Evolutionary conservation across 2,797 vertebrate genomes (phyloP).

Genomic region (Melanotaenia pygmaea): DNA sequence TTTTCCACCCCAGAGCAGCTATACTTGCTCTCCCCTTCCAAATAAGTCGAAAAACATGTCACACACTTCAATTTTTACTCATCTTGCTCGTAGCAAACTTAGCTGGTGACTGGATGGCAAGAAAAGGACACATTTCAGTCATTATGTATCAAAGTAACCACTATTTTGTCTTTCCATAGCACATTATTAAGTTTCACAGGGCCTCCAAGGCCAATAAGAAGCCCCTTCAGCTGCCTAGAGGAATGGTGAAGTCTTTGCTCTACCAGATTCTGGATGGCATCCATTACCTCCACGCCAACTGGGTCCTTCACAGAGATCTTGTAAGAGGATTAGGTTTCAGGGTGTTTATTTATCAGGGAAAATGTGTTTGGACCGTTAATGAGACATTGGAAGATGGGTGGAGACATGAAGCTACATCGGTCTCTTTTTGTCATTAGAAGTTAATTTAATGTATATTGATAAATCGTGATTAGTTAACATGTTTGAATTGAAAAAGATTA

Average conservation of each 20-base stretch:
- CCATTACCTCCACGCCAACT: conserved; percentile 99
- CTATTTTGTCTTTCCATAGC: conserved; percentile 81
- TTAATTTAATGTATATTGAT: neutral
- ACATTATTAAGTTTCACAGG: conserved; percentile 99
- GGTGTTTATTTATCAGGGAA: conserved; percentile 37
- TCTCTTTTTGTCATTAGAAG: neutral
- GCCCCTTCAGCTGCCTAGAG: conserved; percentile 98
- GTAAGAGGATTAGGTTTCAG: conserved; percentile 84
- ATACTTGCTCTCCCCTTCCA: conserved; percentile 35
- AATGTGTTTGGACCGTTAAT: conserved; percentile 33
- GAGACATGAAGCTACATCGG: neutral
- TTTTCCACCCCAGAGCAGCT: conserved; percentile 55
- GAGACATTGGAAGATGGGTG: conserved; percentile 23
- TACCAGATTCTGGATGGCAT: conserved; percentile 99
- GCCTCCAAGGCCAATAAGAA: conserved; percentile 99
- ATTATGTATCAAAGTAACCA: conserved; percentile 4
- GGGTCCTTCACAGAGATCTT: conserved; percentile 99
- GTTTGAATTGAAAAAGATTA: neutral
- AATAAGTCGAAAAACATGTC: conserved; percentile 55
- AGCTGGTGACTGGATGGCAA: conserved; percentile 13
- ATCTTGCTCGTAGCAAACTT: conserved; percentile 28
- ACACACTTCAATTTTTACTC: conserved; percentile 42
- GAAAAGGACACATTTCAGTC: conserved; percentile 7
- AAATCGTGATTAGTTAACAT: neutral
- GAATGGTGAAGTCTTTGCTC: conserved; percentile 99